Percentiles rank a stretch among this genome's conserved stretches.
Conservation (phyloP, 2,797 vertebrate genomes). For the Psittacula echo region DNA sequence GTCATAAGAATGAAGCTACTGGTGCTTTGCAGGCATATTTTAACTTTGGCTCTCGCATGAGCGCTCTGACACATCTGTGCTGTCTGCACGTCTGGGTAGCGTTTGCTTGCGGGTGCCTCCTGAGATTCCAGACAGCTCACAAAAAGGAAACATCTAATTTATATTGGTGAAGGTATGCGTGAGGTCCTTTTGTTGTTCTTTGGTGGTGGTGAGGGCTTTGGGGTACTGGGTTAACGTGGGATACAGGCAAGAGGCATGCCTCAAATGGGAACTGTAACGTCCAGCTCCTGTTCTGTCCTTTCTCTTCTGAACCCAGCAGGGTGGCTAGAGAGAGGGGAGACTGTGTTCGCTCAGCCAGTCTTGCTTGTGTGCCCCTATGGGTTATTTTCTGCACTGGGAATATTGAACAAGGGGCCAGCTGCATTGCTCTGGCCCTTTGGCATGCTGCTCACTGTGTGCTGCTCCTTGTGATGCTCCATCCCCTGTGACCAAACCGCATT, state of each 20-base stretch:
- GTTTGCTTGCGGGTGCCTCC: background rate
- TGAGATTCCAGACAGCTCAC: background rate
- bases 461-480: background rate
- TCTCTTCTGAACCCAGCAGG: background rate
- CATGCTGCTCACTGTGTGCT: background rate
- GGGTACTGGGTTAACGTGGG: background rate
- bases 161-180: background rate
- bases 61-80: slow-evolving; percentile 33
- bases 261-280: accelerated
- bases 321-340: background rate
- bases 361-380: accelerated
- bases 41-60: slow-evolving; percentile 34
- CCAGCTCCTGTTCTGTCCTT: background rate
- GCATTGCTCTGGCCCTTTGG: background rate
- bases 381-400: background rate
- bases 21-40: slow-evolving; percentile 57
- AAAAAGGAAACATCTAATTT: background rate
- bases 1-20: slow-evolving; percentile 54
- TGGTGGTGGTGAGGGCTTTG: background rate
- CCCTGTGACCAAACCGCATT: background rate
- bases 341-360: background rate
- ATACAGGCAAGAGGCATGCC: background rate
- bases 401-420: background rate
- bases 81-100: slow-evolving; percentile 32
- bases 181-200: background rate